phyloP scores from a whole-genome alignment of 2,888 invertebrate species.

The Amiota minor region DNA sequence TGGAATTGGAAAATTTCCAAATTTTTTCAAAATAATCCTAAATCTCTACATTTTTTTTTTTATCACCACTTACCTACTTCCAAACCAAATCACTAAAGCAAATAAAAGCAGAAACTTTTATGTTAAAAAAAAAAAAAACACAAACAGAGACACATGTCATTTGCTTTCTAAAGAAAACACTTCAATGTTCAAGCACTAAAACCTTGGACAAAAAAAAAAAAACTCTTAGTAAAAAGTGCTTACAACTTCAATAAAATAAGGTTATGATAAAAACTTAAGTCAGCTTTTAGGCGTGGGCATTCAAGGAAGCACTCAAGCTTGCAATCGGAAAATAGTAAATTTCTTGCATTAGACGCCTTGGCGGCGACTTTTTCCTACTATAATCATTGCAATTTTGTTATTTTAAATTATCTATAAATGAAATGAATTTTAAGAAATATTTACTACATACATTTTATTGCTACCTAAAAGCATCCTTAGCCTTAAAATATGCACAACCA shows the following conservation, averaged over 20 bases:
- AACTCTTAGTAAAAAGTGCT: background rate
- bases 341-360: background rate
- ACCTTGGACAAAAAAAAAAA: background rate
- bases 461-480: constrained; percentile 21
- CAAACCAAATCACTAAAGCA: no score
- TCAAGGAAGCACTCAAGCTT: background rate
- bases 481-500: background rate
- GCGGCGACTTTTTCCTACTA: background rate
- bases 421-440: constrained; percentile 32
- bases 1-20: no score
- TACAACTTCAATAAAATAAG: no score
- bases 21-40: no score
- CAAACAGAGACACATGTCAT: no score
- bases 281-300: constrained; percentile 11
- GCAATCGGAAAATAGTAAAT: constrained; percentile 13
- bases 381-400: background rate
- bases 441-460: constrained; percentile 34
- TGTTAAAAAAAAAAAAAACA: no score
- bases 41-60: no score
- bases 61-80: no score
- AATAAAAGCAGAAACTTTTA: no score
- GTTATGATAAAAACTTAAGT: background rate
- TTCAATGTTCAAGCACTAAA: constrained; percentile 9
- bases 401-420: constrained; percentile 35
- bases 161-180: background rate